Conservation (phyloP, 1,140 invertebrate species). For the Drosophila ercepeae region DNA sequence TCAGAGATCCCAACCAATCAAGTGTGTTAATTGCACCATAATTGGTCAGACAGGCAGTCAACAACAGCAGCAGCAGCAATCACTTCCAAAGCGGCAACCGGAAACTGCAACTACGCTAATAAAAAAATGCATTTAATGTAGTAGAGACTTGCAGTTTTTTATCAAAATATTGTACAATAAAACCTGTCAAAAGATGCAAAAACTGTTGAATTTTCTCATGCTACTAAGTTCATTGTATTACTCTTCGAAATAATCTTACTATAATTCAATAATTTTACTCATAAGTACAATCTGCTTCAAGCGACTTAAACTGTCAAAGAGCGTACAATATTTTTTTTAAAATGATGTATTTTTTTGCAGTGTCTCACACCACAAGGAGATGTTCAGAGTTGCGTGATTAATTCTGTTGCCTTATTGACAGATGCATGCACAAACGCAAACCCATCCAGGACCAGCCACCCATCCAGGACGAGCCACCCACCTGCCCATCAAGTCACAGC, state of each 20-base stretch:
- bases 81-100: constrained; percentile 12
- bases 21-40: constrained; percentile 80
- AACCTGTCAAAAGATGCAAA: too few species aligned
- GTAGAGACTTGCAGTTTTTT: too few species aligned
- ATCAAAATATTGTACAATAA: too few species aligned
- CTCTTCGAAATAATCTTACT: too few species aligned
- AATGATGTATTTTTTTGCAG: background rate
- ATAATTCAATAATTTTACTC: too few species aligned
- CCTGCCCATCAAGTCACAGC: background rate
- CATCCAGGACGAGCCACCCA: background rate
- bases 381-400: constrained; percentile 68
- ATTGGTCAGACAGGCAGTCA: constrained; percentile 75
- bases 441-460: constrained; percentile 5
- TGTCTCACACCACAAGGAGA: constrained; percentile 4
- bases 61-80: constrained; percentile 24
- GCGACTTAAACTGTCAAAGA: too few species aligned
- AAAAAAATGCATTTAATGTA: background rate
- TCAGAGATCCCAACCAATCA: constrained; percentile 68
- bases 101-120: constrained; percentile 4
- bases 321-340: too few species aligned
- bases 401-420: constrained; percentile 63
- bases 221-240: too few species aligned
- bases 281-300: too few species aligned
- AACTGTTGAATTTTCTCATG: too few species aligned
- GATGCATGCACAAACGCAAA: constrained; percentile 39